Percentiles rank a stretch among this genome's conserved stretches.
Evolutionary conservation across 2,113 vertebrate species (phyloP).

Genomic region (Takifugu bimaculatus): DNA sequence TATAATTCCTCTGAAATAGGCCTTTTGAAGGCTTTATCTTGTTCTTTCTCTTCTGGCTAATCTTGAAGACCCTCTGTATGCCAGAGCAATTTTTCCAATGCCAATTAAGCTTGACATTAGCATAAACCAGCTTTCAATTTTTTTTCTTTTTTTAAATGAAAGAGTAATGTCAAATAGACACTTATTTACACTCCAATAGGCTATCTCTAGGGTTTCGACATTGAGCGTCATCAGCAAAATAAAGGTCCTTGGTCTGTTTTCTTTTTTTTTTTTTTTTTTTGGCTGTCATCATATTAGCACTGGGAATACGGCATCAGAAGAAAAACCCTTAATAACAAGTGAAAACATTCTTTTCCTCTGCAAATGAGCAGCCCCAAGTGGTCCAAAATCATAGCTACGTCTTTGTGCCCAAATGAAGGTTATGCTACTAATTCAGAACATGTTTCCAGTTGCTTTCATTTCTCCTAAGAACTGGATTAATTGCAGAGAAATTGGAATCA

Average conservation of each 20-base stretch:
- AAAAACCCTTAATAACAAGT: slow-evolving; percentile 50
- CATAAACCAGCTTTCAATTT: slow-evolving; percentile 94
- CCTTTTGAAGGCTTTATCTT: slow-evolving; percentile 98
- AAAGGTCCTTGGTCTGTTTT: slow-evolving; percentile 38
- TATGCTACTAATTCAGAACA: slow-evolving; percentile 68
- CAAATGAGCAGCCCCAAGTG: slow-evolving; percentile 58
- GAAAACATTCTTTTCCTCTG: slow-evolving; percentile 45
- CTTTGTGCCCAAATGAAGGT: slow-evolving; percentile 71
- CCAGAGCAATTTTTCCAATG: slow-evolving; percentile 98
- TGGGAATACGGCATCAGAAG: slow-evolving; percentile 28
- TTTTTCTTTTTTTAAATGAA: slow-evolving; percentile 74
- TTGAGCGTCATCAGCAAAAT: slow-evolving; percentile 54
- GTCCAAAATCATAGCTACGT: slow-evolving; percentile 50
- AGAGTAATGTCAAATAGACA: slow-evolving; percentile 82
- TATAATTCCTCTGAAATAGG: slow-evolving; percentile 98
- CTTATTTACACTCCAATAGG: slow-evolving; percentile 69
- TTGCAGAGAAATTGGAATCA: slow-evolving; percentile 73
- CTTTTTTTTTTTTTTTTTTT: slow-evolving; percentile 13
- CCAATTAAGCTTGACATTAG: slow-evolving; percentile 97
- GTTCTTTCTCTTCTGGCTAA: slow-evolving; percentile 96
- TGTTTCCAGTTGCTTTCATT: slow-evolving; percentile 60
- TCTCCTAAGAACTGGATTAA: slow-evolving; percentile 71
- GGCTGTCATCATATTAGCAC: slow-evolving; percentile 50
- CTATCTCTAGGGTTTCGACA: slow-evolving; percentile 64
- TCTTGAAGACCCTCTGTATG: slow-evolving; percentile 94